Evolutionary conservation across 1,140 invertebrate genomes (phyloP), one percentile per base, ranked within the genome.

Genomic region (Drosophila novamexicana): DNA sequence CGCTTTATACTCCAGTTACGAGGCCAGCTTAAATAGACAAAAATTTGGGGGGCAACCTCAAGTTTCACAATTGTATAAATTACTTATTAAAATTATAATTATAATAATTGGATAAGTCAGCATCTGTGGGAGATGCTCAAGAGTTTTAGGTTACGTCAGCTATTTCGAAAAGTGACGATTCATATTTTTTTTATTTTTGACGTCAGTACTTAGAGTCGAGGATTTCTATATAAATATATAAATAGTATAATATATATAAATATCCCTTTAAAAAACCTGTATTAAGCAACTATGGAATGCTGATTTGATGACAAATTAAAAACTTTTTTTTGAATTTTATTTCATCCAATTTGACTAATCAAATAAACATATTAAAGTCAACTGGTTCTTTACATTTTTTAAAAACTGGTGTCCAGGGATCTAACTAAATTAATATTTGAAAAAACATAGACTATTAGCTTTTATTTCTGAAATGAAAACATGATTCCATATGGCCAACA

Each of bases 401-500:
- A 5, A 29, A 22, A 29, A 29, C 22, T 29, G 4, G 22, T 29
- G 22, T 29, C 3, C 2, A 29, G 22, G 6, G 22, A 29, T 29
- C 22, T 29, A 29, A 22, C 22, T 22, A 22, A 22, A 22, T 22
- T 22, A 22, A 22, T 18, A 22, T 3, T 22, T 22, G 22, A 22
- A 22, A 22, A 22, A 22, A 22, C 22, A 29, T 29, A 40, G 39
- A 40, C 39, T 22, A 3, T 22, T 40, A 49, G 9, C 5, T 37
- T 54, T 53, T 52, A 34, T 34, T 34, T 54, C 16, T 37, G 14
- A 18, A 53, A 53, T 36, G 7, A 34, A 53, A 36, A 58, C 34
- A 45, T 58, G 56, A 42, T 29, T 32, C 32, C 66, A 61, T 53
- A 52, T 16, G 65, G 7, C n/a, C 44, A 58, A 58, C 44, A 40